Conservation (phyloP, 2,888 invertebrate genomes). For the Quadroppia sp. region DNA sequence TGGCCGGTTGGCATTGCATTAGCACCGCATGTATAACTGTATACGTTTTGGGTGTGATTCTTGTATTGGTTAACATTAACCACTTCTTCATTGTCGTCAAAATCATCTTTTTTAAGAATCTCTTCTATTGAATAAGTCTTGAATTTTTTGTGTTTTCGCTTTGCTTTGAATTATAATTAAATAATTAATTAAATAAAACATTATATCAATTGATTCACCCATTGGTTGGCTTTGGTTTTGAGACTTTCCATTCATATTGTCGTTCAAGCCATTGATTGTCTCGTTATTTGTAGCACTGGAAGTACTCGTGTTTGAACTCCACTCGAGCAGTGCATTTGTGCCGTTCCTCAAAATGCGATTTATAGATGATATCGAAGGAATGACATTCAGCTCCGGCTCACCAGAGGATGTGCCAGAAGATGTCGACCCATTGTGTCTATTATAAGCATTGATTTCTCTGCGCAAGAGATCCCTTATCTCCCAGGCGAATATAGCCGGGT, state of each 20-base stretch:
- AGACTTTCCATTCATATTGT: not conserved
- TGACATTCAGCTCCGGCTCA: constrained; percentile 50
- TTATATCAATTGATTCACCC: not conserved
- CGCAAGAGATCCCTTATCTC: constrained; percentile 86
- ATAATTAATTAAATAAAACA: not conserved
- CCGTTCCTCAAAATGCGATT: constrained; percentile 73
- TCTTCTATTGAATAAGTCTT: constrained; percentile 41
- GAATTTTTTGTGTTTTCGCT: constrained; percentile 36
- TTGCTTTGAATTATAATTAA: not conserved
- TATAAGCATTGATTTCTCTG: constrained; percentile 52
- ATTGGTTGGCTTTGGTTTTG: not conserved
- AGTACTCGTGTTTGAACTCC: not conserved
- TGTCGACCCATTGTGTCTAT: constrained; percentile 57
- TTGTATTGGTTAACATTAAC: not conserved
- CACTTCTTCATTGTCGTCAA: constrained; percentile 26
- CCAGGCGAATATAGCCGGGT: constrained; percentile 95
- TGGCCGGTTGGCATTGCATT: not conserved
- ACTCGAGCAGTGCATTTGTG: constrained; percentile 3
- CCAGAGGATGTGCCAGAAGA: not conserved
- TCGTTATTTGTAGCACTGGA: not conserved
- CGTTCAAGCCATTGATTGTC: not conserved
- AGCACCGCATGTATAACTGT: not conserved
- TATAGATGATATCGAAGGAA: constrained; percentile 90
- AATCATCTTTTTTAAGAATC: constrained; percentile 41
- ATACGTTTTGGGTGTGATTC: not conserved